Percentiles rank a stretch among this genome's conserved stretches.
phyloP scores from a whole-genome alignment of 2,797 vertebrate genomes.

The Lepidocolaptes lacrymiger region DNA sequence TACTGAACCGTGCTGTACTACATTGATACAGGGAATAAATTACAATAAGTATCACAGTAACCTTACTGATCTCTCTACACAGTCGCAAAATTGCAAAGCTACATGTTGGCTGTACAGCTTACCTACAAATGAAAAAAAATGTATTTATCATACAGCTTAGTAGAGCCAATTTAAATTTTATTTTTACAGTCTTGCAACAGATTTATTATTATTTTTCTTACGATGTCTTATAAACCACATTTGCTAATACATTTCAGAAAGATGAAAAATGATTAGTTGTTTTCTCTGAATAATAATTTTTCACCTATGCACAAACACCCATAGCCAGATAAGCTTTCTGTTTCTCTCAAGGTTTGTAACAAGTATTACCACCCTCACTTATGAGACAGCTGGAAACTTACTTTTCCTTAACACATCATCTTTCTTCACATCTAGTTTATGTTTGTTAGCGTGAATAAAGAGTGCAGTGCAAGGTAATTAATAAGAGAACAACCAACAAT shows the following conservation, averaged over 20 bases:
- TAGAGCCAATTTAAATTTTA: neutral
- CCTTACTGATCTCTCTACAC: neutral
- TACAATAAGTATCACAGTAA: neutral
- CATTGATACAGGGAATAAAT: neutral
- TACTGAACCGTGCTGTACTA: neutral
- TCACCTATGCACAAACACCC: neutral
- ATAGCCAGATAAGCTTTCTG: neutral
- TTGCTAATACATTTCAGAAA: neutral
- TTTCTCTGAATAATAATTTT: neutral
- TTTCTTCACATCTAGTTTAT: neutral
- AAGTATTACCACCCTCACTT: neutral
- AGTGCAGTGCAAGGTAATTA: neutral
- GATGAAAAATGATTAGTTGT: neutral
- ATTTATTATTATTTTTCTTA: neutral
- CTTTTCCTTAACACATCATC: neutral
- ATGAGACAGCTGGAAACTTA: neutral
- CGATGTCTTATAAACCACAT: neutral
- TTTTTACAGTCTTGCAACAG: neutral
- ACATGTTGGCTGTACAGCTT: neutral
- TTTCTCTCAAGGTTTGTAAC: neutral
- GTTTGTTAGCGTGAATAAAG: neutral
- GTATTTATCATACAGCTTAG: neutral
- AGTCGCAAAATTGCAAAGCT: neutral
- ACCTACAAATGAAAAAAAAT: neutral
- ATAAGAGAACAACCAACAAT: neutral